Evolutionary conservation across 2,113 vertebrate species (phyloP).

Genomic region (Aptenodytes patagonicus): DNA sequence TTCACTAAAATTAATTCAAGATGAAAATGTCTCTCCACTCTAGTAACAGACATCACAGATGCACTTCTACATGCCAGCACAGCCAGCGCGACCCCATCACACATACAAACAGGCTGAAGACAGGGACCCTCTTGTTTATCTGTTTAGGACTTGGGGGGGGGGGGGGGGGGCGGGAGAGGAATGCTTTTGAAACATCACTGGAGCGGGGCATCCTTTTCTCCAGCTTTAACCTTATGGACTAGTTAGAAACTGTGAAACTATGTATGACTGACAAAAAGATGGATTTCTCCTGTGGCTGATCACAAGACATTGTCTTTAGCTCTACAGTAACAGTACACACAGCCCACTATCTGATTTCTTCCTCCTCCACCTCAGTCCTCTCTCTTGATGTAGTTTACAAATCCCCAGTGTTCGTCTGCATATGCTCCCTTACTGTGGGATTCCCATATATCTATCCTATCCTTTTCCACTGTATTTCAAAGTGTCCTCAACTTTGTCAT

Average conservation of each 20-base stretch:
- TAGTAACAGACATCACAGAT: not conserved
- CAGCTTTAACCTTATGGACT: not conserved
- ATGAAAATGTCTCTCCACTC: not conserved
- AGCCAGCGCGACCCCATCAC: fast-evolving
- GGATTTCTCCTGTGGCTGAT: not conserved
- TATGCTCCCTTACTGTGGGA: not conserved
- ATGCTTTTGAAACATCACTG: not conserved
- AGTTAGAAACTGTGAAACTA: not conserved
- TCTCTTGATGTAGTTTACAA: not conserved
- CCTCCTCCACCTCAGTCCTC: not conserved
- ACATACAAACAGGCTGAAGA: not conserved
- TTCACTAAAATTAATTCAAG: not conserved
- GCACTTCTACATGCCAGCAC: not conserved
- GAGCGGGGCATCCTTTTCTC: not conserved
- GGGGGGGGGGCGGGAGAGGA: not conserved
- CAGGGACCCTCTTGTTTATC: not conserved
- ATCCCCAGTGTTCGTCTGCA: not conserved
- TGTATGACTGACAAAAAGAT: not conserved
- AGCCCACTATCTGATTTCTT: not conserved
- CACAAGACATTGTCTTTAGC: not conserved
- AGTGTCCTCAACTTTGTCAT: not conserved
- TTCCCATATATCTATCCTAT: not conserved
- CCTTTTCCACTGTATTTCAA: not conserved
- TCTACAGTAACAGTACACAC: not conserved
- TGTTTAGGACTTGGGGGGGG: not conserved